These are phyloP conservation scores for Argopecten irradians DNA, from an alignment of 1,140 invertebrate species.

Conservation along the genomic window DNA sequence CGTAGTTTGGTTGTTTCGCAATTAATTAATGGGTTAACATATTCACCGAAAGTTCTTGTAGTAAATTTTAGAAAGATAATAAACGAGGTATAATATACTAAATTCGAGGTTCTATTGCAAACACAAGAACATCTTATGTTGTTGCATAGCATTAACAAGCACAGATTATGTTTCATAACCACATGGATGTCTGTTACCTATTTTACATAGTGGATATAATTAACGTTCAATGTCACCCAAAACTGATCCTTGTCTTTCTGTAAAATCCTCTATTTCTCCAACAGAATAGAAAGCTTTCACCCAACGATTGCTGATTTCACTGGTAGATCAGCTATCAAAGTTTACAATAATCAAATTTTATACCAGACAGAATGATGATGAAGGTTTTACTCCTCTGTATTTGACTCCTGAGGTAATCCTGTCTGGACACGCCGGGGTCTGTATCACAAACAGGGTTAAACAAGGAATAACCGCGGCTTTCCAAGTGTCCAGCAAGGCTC, in stretches of 20 bases:
- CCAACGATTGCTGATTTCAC: not conserved
- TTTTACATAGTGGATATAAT: no score
- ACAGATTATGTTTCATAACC: no score
- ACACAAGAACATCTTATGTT: no score
- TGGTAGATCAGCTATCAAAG: slow-evolving; percentile 32
- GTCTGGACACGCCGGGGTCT: not conserved
- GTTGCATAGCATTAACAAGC: no score
- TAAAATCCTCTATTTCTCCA: slow-evolving; percentile 29
- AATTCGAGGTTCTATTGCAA: no score
- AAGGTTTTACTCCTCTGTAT: slow-evolving; percentile 26
- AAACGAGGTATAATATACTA: no score
- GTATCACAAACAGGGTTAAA: slow-evolving; percentile 30
- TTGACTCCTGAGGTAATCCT: slow-evolving; percentile 37
- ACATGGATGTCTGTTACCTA: no score
- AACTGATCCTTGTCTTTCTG: not conserved
- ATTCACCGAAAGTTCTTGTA: no score
- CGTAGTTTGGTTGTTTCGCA: no score
- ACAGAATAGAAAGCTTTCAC: slow-evolving; percentile 41
- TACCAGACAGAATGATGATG: slow-evolving; percentile 31
- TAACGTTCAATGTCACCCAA: not conserved
- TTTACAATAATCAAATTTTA: slow-evolving; percentile 45
- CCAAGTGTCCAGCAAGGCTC: not conserved
- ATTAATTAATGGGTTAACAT: no score
- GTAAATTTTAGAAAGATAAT: no score
- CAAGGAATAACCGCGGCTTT: slow-evolving; percentile 27